Evolutionary conservation across 2,113 vertebrate species (phyloP), one percentile per base, ranked within the genome.

Genomic region (Nematolebias whitei): DNA sequence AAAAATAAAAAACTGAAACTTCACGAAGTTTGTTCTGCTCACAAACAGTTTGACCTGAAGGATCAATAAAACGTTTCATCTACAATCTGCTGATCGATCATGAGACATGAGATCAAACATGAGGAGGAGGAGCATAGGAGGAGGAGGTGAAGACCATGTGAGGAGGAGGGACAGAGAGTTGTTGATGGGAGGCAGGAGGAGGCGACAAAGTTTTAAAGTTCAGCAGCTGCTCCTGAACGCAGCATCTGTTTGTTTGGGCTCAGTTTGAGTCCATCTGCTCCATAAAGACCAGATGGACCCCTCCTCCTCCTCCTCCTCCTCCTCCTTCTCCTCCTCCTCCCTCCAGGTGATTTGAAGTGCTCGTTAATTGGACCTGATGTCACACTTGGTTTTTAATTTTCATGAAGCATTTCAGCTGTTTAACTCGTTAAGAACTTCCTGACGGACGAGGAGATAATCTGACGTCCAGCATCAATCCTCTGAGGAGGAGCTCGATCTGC

Each of bases 231-330:
- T 69, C 23, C 35, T 52, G 59, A 73, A 78, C 7, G 3, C 35
- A 40, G 14, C 70, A 63, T 73, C 63, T 80, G 77, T 59, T 57
- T 63, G n/a, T n/a, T n/a, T n/a, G n/a, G n/a, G n/a, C n/a, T n/a
- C n/a, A n/a, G 67, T 59, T 49, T 48, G 69, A 63, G 43, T 84
- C 87, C 85, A 83, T 87, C 81, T 89, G 87, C 71, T 75, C 55
- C 60, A 35, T 74, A 67, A 59, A 15, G 76, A 70, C 56, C 81
- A 81, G 71, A 63, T 68, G 68, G 60, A 69, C 60, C 39, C 53
- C 13, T 55, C 62, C 3, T 24, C 26, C 26, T 29, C 26, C 32
- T 35, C 32, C 32, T 35, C 32, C 32, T 26, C 22, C 9, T 24
- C 32, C 60, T 29, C 53, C 13, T 55, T 58, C 4, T 26, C 32